These are phyloP conservation scores for Stenopsyche tienmushanensis DNA, from an alignment of 1,140 invertebrate species.

Conservation along the genomic window DNA sequence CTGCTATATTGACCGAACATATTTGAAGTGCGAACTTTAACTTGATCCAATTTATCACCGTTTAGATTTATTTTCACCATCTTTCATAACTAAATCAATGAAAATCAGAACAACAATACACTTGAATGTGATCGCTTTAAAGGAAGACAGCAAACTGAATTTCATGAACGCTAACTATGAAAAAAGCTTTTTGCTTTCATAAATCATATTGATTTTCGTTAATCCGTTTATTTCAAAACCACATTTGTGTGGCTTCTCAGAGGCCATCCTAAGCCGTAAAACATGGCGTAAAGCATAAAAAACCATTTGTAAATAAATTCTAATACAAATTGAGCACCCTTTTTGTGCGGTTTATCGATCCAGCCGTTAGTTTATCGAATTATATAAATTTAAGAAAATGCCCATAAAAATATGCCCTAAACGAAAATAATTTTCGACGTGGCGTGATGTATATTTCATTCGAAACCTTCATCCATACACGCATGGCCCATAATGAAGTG, in stretches of 20 bases:
- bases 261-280: no score
- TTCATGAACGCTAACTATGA: conserved; percentile 11
- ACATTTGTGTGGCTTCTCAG: conserved; percentile 6
- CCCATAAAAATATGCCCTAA: no score
- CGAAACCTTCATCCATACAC: no score
- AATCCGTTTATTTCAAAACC: conserved; percentile 20
- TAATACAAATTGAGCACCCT: no score
- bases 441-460: no score
- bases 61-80: conserved; percentile 31
- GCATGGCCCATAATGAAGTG: no score
- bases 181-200: conserved; percentile 1
- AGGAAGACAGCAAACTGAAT: conserved; percentile 29
- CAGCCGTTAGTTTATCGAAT: no score
- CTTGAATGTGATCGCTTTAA: not conserved
- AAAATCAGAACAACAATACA: not conserved
- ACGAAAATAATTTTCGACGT: no score
- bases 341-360: no score
- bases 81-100: not conserved
- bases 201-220: conserved; percentile 39
- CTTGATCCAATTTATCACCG: conserved; percentile 28
- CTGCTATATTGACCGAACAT: conserved; percentile 36
- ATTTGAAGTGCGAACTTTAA: conserved; percentile 29
- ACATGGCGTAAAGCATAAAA: no score
- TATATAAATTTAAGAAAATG: no score
- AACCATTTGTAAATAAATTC: no score